Percentiles rank a stretch among this genome's conserved stretches.
Evolutionary conservation across 1,140 invertebrate genomes (phyloP).

Genomic region (Drosophila aff.): DNA sequence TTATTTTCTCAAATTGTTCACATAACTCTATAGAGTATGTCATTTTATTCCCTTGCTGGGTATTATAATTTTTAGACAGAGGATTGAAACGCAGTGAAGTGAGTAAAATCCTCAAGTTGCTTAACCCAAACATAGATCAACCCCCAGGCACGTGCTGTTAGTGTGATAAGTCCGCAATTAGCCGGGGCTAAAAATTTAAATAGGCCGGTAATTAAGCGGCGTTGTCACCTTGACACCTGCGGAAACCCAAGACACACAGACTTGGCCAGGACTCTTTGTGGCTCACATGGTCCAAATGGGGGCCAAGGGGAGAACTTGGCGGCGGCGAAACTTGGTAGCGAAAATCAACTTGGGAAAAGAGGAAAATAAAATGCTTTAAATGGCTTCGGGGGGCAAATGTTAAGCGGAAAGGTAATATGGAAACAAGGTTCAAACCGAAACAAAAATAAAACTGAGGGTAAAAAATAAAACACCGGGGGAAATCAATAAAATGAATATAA

Average conservation of each 20-base stretch:
- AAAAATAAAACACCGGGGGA: not conserved
- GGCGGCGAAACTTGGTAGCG: not conserved
- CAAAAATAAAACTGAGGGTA: not conserved
- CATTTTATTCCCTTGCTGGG: too few species aligned
- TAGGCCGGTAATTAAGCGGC: conserved; percentile 49
- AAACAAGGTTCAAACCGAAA: conserved; percentile 2
- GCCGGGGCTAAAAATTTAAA: conserved; percentile 43
- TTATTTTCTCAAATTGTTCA: not conserved
- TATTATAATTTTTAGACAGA: too few species aligned
- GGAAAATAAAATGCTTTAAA: conserved; percentile 9
- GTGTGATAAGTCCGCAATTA: conserved; percentile 71
- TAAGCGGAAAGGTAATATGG: not conserved
- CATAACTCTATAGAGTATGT: too few species aligned
- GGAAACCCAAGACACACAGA: conserved; percentile 7
- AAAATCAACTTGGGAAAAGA: not conserved
- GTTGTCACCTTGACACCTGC: conserved; percentile 45
- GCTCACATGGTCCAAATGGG: not conserved
- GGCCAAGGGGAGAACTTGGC: not conserved
- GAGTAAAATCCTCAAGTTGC: too few species aligned
- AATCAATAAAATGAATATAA: conserved; percentile 15
- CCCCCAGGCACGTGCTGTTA: conserved; percentile 28
- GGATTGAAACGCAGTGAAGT: too few species aligned
- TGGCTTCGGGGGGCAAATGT: not conserved
- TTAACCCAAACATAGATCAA: not conserved
- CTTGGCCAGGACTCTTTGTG: not conserved